These are phyloP conservation scores for Caenorhabditis elegans DNA, from an alignment of 1,140 invertebrate species.

Conservation along the genomic window DNA sequence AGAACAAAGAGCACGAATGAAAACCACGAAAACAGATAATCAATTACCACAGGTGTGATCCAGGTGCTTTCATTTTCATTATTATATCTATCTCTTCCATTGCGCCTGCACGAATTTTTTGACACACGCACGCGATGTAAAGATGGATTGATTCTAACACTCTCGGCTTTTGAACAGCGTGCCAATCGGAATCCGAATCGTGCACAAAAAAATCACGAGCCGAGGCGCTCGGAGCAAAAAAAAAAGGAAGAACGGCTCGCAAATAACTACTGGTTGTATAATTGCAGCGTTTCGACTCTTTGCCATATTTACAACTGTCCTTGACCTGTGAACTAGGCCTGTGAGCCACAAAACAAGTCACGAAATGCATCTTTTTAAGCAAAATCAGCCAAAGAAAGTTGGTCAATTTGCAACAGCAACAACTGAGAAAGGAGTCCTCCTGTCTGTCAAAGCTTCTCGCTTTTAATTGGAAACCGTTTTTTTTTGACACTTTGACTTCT, in stretches of 20 bases:
- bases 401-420: neutral
- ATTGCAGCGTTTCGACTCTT: conserved; percentile 18
- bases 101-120: neutral
- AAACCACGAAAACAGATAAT: conserved; percentile 32
- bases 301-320: conserved; percentile 16
- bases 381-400: neutral
- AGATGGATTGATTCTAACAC: conserved; percentile 30
- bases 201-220: neutral
- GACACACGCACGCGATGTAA: conserved; percentile 30
- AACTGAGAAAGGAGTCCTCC: neutral
- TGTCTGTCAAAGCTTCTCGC: conserved; percentile 5
- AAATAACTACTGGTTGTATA: conserved; percentile 12
- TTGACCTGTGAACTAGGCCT: neutral
- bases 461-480: conserved; percentile 20
- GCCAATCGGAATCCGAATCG: conserved; percentile 15
- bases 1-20: conserved; percentile 21
- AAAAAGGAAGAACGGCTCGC: neutral
- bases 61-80: conserved; percentile 16
- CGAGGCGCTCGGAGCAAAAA: no score
- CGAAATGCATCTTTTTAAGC: neutral
- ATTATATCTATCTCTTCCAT: conserved; percentile 6
- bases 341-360: conserved; percentile 14
- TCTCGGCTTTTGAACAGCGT: conserved; percentile 14
- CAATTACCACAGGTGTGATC: conserved; percentile 31
- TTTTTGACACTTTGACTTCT: conserved; percentile 29